Evolutionary conservation across 2,113 vertebrate genomes (phyloP), one percentile per base, ranked within the genome.

Genomic region (Coracopsis vasa): DNA sequence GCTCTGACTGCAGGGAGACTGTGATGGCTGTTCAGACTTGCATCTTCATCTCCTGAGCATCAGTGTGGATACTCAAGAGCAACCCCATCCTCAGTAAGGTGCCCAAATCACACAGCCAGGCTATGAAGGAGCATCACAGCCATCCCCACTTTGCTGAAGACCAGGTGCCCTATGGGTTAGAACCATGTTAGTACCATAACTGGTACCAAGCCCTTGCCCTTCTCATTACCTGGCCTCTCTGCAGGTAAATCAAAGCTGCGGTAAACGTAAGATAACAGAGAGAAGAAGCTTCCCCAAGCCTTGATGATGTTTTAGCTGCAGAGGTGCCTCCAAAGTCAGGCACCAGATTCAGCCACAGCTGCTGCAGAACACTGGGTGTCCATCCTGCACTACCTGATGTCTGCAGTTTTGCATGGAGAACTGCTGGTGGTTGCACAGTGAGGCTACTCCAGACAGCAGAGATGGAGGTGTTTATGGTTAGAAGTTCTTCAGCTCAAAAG

Each of bases 121-220:
- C 48, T 45, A 9, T 9, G 50, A 53, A 51, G n/a, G 10, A 80
- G 8, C 72, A 64, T 24, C 56, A 71, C 18, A 53, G 19, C 45
- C 44, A 39, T 8, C 28, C 41, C 47, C 7, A 3, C 16, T 21
- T 47, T 24, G 18, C 48, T 53, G 39, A 70, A 75, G 60, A 47
- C 11, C 24, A 60, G 10, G n/a, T 35, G 42, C 16, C 25, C 25
- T 77, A 1, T 16, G 39, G 8, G 11, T 47, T 16, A 60, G n/a
- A 53, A 6, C 19, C 21, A 3, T 35, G 13, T 35, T 24, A 3
- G 33, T 35, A n/a, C 28, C 8, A 28, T 65, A 16, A 8, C 41
- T 13, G 35, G 13, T 6, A 54, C 7, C 0, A 0, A 50, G 27
- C 12, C 35, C 41, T 8, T 1, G 0, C 31, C 24, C 50, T 78